Evolutionary conservation across 2,888 invertebrate genomes (phyloP).

Genomic region (Andrena haemorrhoa): DNA sequence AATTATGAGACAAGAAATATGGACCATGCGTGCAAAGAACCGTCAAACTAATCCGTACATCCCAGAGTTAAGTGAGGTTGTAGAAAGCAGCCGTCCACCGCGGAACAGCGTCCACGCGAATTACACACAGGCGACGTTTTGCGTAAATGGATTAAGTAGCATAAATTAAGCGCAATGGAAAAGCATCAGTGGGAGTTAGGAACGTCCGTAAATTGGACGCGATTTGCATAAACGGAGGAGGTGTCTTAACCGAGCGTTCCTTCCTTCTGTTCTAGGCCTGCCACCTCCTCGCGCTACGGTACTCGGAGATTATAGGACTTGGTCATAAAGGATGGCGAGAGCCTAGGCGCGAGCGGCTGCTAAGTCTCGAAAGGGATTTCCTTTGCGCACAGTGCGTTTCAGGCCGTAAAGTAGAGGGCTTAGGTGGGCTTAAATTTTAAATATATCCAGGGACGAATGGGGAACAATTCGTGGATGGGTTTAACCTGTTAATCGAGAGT

Average conservation of each 20-base stretch:
- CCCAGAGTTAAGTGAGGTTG: constrained; percentile 15
- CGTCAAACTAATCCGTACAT: background rate
- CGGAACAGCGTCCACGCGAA: constrained; percentile 16
- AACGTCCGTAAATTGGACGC: constrained; percentile 41
- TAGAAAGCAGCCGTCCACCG: background rate
- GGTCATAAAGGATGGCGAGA: background rate
- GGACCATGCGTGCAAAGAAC: too few species aligned
- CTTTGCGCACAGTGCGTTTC: background rate
- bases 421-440: too few species aligned
- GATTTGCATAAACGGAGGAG: constrained; percentile 45
- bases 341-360: too few species aligned
- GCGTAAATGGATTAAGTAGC: constrained; percentile 53
- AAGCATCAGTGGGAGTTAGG: constrained; percentile 31
- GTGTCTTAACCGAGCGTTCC: constrained; percentile 15
- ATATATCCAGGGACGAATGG: too few species aligned
- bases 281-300: background rate
- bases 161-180: constrained; percentile 51
- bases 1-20: too few species aligned
- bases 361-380: background rate
- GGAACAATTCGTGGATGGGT: too few species aligned
- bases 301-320: background rate
- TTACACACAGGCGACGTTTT: constrained; percentile 33
- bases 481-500: background rate
- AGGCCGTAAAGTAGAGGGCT: too few species aligned
- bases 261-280: constrained; percentile 2